Percentiles rank a stretch among this genome's conserved stretches.
These are phyloP conservation scores for Syrmaticus mikado DNA, from an alignment of 2,113 vertebrate genomes.

Conservation along the genomic window DNA sequence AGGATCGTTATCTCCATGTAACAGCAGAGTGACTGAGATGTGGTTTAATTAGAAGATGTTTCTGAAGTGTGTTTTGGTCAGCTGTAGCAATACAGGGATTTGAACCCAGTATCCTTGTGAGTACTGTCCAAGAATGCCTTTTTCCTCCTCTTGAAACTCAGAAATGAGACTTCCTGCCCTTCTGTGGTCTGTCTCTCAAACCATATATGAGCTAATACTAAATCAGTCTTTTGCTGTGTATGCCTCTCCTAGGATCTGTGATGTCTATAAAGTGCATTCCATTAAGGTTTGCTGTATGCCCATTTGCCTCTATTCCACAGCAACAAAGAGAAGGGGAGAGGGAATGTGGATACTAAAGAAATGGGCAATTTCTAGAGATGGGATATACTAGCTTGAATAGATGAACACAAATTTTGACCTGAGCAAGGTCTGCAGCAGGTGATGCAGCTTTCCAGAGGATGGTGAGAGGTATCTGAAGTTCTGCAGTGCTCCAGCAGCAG, in stretches of 20 bases:
- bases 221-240: neutral
- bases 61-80: neutral
- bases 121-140: neutral
- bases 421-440: accelerated
- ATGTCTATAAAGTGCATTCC: neutral
- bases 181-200: neutral
- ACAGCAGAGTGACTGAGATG: neutral
- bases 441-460: neutral
- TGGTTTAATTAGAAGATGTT: neutral
- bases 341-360: neutral
- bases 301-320: constrained; percentile 10
- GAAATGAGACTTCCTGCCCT: neutral
- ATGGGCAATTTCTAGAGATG: constrained; percentile 15
- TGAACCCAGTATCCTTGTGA: neutral
- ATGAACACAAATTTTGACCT: neutral
- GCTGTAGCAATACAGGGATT: neutral
- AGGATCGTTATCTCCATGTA: neutral
- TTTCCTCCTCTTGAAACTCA: neutral
- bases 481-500: neutral
- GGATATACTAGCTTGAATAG: constrained; percentile 3
- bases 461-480: neutral
- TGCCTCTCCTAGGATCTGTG: neutral
- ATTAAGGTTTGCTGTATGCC: neutral
- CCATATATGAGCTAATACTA: neutral
- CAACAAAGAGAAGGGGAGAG: constrained; percentile 17